Conservation (phyloP, 2,888 invertebrate genomes). For the Macaria liturata region DNA sequence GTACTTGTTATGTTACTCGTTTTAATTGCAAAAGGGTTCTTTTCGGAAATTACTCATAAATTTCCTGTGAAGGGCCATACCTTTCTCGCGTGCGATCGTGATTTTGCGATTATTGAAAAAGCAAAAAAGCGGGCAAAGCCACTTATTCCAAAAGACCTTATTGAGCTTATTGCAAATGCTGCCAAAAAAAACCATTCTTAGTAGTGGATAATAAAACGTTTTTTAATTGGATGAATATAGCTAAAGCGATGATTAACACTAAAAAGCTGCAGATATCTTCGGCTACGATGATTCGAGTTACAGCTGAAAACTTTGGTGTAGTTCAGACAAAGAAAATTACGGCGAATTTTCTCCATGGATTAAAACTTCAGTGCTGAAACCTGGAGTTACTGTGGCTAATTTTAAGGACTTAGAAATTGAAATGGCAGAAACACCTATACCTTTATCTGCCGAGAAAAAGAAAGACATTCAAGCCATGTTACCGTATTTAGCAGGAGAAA, state of each 20-base stretch:
- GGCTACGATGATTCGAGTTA: conserved; percentile 16
- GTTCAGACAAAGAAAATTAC: conserved; percentile 21
- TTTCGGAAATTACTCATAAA: conserved; percentile 16
- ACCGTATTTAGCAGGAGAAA: conserved; percentile 21
- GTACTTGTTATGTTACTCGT: conserved; percentile 14
- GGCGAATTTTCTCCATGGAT: conserved; percentile 19
- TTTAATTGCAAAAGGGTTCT: conserved; percentile 19
- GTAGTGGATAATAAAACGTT: conserved; percentile 9
- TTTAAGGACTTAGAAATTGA: conserved; percentile 15
- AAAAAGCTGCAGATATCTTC: conserved; percentile 19
- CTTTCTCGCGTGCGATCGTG: conserved; percentile 16
- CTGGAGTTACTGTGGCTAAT: conserved; percentile 17
- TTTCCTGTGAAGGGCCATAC: conserved; percentile 15
- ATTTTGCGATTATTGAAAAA: conserved; percentile 16
- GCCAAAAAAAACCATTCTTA: conserved; percentile 9
- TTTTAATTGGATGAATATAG: conserved; percentile 18
- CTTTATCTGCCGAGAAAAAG: conserved; percentile 24
- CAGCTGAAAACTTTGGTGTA: conserved; percentile 22
- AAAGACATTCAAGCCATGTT: conserved; percentile 22
- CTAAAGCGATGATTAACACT: conserved; percentile 17
- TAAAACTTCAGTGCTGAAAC: conserved; percentile 12
- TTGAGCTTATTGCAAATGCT: conserved; percentile 16
- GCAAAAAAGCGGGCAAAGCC: conserved; percentile 7
- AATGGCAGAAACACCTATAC: conserved; percentile 20
- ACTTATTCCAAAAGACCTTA: conserved; percentile 9